These are phyloP conservation scores for Lepus townsendii DNA, from an alignment of 2,797 vertebrate species.

Conservation along the genomic window DNA sequence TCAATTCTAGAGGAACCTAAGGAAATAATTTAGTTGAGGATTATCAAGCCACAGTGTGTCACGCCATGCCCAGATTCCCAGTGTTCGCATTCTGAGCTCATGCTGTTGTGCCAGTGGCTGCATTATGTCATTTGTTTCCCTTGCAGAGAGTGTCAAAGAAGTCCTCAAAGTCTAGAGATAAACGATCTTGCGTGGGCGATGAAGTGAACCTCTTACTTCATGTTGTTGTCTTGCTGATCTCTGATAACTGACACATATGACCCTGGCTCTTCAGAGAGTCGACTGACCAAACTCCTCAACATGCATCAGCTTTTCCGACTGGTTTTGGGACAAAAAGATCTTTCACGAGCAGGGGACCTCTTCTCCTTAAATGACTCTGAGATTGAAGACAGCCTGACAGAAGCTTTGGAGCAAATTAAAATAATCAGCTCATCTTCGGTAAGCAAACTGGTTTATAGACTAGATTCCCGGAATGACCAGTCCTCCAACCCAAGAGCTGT, in stretches of 20 bases:
- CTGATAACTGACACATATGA: not conserved
- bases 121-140: not conserved
- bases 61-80: not conserved
- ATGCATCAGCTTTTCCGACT: conserved; percentile 97
- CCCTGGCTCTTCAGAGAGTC: not conserved
- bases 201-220: rapidly evolving
- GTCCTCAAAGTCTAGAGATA: conserved; percentile 11
- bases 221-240: not conserved
- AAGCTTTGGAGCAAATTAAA: conserved; percentile 97
- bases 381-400: conserved; percentile 95
- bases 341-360: conserved; percentile 96
- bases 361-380: conserved; percentile 96
- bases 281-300: conserved; percentile 10
- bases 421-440: conserved; percentile 95
- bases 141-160: conserved; percentile 69
- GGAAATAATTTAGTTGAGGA: not conserved
- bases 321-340: conserved; percentile 96
- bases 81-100: not conserved
- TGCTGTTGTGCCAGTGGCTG: not conserved
- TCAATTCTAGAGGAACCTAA: conserved; percentile 31
- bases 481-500: not conserved
- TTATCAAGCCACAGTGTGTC: not conserved
- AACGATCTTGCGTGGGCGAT: not conserved
- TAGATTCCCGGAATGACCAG: not conserved
- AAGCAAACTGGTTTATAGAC: conserved; percentile 83